Evolutionary conservation across 2,888 invertebrate genomes (phyloP).

Genomic region (Patella caerulea): DNA sequence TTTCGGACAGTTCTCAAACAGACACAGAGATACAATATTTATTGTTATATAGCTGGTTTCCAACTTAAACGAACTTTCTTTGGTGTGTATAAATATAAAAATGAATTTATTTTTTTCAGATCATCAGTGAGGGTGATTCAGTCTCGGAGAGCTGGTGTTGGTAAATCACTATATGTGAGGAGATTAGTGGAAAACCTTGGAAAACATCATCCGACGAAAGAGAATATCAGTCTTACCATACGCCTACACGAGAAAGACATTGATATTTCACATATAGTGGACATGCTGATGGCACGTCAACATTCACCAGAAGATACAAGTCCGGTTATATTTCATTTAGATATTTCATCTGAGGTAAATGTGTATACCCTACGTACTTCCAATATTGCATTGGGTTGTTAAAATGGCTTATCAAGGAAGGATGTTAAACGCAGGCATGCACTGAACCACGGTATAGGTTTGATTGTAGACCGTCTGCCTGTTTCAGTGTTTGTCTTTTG

Average conservation of each 20-base stretch:
- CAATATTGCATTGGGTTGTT: too few species aligned
- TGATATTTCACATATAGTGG: constrained; percentile 22
- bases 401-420: too few species aligned
- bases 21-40: too few species aligned
- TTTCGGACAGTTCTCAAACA: too few species aligned
- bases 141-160: constrained; percentile 49
- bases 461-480: too few species aligned
- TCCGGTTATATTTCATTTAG: constrained; percentile 48
- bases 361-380: too few species aligned
- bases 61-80: too few species aligned
- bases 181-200: constrained; percentile 34
- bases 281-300: constrained; percentile 31
- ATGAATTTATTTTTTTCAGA: constrained; percentile 23
- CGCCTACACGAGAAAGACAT: constrained; percentile 25
- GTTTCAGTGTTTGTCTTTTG: too few species aligned
- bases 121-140: constrained; percentile 45
- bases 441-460: too few species aligned
- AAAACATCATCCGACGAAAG: background rate
- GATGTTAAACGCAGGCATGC: too few species aligned
- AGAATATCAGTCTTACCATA: constrained; percentile 12
- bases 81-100: too few species aligned
- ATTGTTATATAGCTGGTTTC: too few species aligned
- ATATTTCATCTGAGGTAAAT: constrained; percentile 51
- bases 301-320: constrained; percentile 13
- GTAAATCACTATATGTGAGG: constrained; percentile 45